Percentiles rank a stretch among this genome's conserved stretches.
Evolutionary conservation across 2,797 vertebrate species (phyloP).

Genomic region (Myotis pilosus): DNA sequence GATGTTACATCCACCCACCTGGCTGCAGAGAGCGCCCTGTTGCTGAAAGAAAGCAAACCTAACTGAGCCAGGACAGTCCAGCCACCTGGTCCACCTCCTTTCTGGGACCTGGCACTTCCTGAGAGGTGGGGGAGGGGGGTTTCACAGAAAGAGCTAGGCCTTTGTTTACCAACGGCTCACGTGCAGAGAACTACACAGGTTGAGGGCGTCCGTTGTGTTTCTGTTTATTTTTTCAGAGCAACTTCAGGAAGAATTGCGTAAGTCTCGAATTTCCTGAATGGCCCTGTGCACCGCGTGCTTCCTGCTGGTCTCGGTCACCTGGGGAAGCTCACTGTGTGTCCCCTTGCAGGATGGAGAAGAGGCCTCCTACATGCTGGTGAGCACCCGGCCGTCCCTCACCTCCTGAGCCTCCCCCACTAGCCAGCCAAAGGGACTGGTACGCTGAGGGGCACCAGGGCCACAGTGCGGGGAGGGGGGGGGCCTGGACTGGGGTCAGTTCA

Average conservation of each 20-base stretch:
- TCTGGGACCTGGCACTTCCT: background rate
- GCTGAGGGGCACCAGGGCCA: background rate
- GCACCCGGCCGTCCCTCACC: background rate
- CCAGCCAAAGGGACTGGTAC: background rate
- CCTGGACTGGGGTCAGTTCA: fast-evolving
- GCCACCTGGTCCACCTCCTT: background rate
- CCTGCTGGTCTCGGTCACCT: background rate
- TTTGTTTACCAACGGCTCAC: background rate
- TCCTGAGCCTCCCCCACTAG: background rate
- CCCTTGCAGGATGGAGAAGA: constrained; percentile 69
- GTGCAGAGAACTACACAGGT: background rate
- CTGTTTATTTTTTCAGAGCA: constrained; percentile 60
- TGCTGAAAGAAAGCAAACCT: background rate
- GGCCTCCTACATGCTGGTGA: constrained; percentile 68
- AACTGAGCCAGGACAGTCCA: background rate
- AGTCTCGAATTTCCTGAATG: constrained; percentile 34
- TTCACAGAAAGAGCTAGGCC: background rate
- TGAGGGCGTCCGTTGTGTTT: background rate
- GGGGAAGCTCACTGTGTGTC: constrained; percentile 12
- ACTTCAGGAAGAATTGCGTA: constrained; percentile 73
- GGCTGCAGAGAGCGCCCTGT: background rate
- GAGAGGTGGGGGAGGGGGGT: fast-evolving
- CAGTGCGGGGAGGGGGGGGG: background rate
- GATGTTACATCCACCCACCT: background rate
- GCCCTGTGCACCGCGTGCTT: background rate